phyloP scores from a whole-genome alignment of 2,888 invertebrate species.

The Protula sp. region DNA sequence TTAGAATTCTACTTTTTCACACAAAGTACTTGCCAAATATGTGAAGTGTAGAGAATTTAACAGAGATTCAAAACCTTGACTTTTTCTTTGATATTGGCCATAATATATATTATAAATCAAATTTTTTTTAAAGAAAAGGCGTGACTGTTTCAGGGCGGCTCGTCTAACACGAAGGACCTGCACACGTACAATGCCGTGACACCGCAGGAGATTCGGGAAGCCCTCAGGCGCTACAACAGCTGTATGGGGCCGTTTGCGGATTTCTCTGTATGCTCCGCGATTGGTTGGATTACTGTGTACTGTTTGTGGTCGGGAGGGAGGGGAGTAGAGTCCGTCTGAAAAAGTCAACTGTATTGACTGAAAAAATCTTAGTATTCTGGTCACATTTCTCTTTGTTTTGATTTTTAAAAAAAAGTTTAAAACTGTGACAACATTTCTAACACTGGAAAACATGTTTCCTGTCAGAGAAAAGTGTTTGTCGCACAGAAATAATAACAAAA shows the following conservation, averaged over 20 bases:
- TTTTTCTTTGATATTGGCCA: too few relatives aligned
- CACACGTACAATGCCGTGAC: constrained; percentile 59
- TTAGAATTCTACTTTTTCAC: neutral
- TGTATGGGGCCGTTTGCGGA: constrained; percentile 44
- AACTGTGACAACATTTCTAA: too few relatives aligned
- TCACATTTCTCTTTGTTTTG: neutral
- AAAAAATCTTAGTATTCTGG: neutral
- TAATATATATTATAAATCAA: neutral
- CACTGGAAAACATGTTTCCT: too few relatives aligned
- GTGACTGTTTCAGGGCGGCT: constrained; percentile 5
- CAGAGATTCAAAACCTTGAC: too few relatives aligned
- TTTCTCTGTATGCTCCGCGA: constrained; percentile 9
- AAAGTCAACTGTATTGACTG: neutral
- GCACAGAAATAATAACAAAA: too few relatives aligned
- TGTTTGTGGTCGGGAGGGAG: too few relatives aligned
- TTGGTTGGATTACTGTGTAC: neutral
- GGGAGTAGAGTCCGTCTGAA: neutral
- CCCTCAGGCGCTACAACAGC: constrained; percentile 66
- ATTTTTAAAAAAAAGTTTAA: too few relatives aligned
- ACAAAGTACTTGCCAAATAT: too few relatives aligned
- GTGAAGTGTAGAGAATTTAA: too few relatives aligned
- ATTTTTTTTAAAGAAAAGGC: too few relatives aligned
- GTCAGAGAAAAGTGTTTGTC: too few relatives aligned
- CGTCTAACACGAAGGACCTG: constrained; percentile 23
- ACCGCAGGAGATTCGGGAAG: constrained; percentile 77